Evolutionary conservation across 2,888 invertebrate genomes (phyloP).

Genomic region (Drosophila multiciliata): DNA sequence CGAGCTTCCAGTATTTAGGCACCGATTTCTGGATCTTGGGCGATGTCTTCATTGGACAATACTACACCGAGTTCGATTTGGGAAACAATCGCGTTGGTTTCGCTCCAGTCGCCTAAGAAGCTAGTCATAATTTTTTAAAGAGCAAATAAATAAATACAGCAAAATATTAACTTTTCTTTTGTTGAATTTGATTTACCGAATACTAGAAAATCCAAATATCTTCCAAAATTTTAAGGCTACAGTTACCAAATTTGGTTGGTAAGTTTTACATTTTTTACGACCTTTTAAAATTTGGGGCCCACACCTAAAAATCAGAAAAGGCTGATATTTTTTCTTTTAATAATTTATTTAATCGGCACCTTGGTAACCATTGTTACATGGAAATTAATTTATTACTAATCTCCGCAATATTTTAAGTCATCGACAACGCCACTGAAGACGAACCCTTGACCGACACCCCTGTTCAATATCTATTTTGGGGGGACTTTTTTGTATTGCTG

Average conservation of each 20-base stretch:
- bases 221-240: too few species aligned
- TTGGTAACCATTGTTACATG: not conserved
- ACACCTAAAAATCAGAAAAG: too few species aligned
- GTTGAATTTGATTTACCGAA: not conserved
- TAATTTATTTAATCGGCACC: not conserved
- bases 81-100: conserved; percentile 94
- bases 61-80: conserved; percentile 97
- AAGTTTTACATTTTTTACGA: too few species aligned
- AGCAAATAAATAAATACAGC: conserved; percentile 27
- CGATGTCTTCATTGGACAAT: conserved; percentile 97
- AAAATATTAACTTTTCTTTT: not conserved
- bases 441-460: not conserved
- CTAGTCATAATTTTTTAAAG: conserved; percentile 2
- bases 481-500: not conserved
- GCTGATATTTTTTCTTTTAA: not conserved
- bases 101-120: conserved; percentile 86
- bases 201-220: too few species aligned
- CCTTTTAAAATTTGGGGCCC: too few species aligned
- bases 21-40: conserved; percentile 95
- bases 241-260: too few species aligned
- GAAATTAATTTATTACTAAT: conserved; percentile 3
- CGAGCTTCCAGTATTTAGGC: conserved; percentile 95
- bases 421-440: conserved; percentile 6
- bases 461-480: not conserved
- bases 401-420: conserved; percentile 12